Percentiles rank a stretch among this genome's conserved stretches.
Evolutionary conservation across 2,888 invertebrate species (phyloP).

Genomic region (Lithodes maja): DNA sequence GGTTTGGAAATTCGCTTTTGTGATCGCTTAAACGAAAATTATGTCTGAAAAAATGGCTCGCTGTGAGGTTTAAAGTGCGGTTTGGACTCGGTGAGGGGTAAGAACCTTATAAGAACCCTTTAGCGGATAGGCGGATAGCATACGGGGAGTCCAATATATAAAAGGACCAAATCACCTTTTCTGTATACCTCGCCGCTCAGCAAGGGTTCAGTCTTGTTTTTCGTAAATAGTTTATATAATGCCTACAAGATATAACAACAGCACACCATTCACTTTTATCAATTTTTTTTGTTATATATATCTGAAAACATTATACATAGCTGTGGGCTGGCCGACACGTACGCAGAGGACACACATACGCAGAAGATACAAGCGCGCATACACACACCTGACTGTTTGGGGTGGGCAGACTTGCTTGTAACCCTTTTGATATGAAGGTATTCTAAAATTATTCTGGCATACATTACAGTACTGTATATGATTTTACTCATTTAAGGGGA

Average conservation of each 20-base stretch:
- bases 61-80: constrained; percentile 51
- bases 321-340: constrained; percentile 23
- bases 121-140: too few species aligned
- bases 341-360: not conserved
- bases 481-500: too few species aligned
- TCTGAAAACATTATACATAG: constrained; percentile 52
- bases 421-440: too few species aligned
- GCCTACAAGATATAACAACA: constrained; percentile 44
- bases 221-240: not conserved
- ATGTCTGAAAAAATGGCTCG: constrained; percentile 42
- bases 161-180: too few species aligned
- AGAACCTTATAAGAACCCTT: constrained; percentile 29
- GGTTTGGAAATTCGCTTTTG: too few species aligned
- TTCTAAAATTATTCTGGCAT: too few species aligned
- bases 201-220: too few species aligned
- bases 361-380: not conserved
- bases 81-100: constrained; percentile 37
- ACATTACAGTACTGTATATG: too few species aligned
- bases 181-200: too few species aligned
- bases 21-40: not conserved
- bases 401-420: too few species aligned
- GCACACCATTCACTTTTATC: constrained; percentile 56
- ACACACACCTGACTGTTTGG: not conserved
- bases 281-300: constrained; percentile 36
- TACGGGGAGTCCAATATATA: too few species aligned